These are phyloP conservation scores for Knipowitschia caucasica DNA, from an alignment of 2,797 vertebrate genomes.

Conservation along the genomic window DNA sequence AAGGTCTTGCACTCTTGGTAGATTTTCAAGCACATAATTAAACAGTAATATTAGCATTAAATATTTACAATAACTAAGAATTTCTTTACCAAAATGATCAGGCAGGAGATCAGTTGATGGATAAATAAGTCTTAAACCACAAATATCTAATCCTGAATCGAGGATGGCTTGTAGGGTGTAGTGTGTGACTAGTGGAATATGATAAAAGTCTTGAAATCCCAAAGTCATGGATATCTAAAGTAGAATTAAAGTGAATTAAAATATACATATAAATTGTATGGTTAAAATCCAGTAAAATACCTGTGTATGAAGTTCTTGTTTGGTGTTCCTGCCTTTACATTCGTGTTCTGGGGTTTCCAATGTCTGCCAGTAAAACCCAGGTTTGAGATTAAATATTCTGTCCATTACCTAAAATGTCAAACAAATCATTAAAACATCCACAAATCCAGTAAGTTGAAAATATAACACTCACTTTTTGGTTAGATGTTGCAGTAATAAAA, in stretches of 20 bases:
- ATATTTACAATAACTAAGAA: no score
- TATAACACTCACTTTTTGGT: slow-evolving; percentile 48
- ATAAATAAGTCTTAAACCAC: slow-evolving; percentile 71
- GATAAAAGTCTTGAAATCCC: slow-evolving; percentile 54
- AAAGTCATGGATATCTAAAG: slow-evolving; percentile 68
- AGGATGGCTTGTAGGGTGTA: slow-evolving; percentile 66
- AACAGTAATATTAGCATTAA: no score
- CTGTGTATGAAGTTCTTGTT: slow-evolving; percentile 59
- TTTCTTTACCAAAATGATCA: slow-evolving; percentile 57
- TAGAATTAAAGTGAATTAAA: background rate
- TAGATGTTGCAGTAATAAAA: slow-evolving; percentile 52
- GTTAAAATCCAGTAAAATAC: slow-evolving; percentile 23
- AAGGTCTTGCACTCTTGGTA: slow-evolving; percentile 50
- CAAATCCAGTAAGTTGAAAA: slow-evolving; percentile 4
- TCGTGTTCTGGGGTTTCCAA: slow-evolving; percentile 63
- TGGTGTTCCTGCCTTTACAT: slow-evolving; percentile 56
- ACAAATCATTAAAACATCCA: slow-evolving; percentile 7
- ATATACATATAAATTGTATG: no score
- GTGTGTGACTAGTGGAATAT: slow-evolving; percentile 60
- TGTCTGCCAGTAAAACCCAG: slow-evolving; percentile 78
- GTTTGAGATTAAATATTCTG: slow-evolving; percentile 58
- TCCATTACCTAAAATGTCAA: slow-evolving; percentile 65
- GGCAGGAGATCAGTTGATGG: slow-evolving; percentile 49
- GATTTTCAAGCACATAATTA: slow-evolving; percentile 9
- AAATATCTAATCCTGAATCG: slow-evolving; percentile 64